Conservation (phyloP, 2,113 vertebrate genomes). For the Mohoua ochrocephala region DNA sequence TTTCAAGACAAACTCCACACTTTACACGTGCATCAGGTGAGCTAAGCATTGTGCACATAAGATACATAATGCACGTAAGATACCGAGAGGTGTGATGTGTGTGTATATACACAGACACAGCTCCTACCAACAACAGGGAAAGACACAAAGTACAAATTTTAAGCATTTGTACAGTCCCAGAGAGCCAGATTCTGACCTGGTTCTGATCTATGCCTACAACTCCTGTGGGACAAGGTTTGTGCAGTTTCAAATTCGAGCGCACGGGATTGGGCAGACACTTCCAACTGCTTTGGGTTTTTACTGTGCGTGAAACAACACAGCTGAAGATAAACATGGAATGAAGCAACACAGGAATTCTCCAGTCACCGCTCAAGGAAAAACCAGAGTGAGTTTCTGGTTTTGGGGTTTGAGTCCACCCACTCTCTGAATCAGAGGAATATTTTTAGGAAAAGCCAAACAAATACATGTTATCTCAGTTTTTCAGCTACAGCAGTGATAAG, state of each 20-base stretch:
- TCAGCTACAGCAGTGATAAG: neutral
- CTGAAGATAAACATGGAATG: neutral
- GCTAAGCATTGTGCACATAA: neutral
- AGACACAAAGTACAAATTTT: neutral
- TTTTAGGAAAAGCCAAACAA: neutral
- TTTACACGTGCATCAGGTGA: fast-evolving
- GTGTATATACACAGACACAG: fast-evolving
- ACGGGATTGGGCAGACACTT: neutral
- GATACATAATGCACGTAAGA: neutral
- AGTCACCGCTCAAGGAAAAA: neutral
- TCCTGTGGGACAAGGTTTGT: neutral
- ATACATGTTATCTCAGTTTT: neutral
- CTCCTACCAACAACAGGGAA: neutral
- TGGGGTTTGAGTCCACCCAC: neutral
- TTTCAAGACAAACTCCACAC: neutral
- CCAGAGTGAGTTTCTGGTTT: neutral
- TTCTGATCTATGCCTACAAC: neutral
- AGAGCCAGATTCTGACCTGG: neutral
- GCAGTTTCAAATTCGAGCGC: neutral
- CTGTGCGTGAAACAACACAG: neutral
- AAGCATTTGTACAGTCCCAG: neutral
- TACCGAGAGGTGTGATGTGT: neutral
- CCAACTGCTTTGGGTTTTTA: neutral
- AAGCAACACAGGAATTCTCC: neutral
- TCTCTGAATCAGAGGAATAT: neutral